Conservation (phyloP, 2,888 invertebrate genomes). For the Nymphalis polychloros region DNA sequence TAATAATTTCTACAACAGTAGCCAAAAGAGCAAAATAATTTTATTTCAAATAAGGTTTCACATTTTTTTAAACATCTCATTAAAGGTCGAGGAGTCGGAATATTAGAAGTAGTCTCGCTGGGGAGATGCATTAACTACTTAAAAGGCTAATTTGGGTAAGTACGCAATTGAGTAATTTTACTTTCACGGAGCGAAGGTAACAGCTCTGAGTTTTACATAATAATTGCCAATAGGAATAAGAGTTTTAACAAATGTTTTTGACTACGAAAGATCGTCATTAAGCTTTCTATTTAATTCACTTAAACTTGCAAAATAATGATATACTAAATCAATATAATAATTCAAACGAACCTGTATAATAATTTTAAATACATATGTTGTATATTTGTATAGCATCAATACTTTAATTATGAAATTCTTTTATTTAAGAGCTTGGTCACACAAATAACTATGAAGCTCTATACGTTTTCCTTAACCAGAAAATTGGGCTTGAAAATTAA, state of each 20-base stretch:
- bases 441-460: too few species aligned
- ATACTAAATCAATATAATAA: neutral
- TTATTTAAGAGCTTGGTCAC: too few species aligned
- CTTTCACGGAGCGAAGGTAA: constrained; percentile 15
- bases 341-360: neutral
- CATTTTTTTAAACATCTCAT: constrained; percentile 30
- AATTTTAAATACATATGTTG: too few species aligned
- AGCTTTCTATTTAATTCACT: neutral
- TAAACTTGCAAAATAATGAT: neutral
- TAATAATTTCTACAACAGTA: constrained; percentile 36
- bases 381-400: too few species aligned
- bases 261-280: neutral
- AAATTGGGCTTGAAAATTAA: too few species aligned
- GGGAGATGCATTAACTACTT: constrained; percentile 26
- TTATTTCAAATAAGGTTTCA: constrained; percentile 30
- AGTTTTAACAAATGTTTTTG: neutral
- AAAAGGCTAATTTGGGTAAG: constrained; percentile 26
- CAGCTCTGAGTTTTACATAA: constrained; percentile 4
- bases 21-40: constrained; percentile 34
- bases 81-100: constrained; percentile 29
- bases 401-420: too few species aligned
- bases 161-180: constrained; percentile 16
- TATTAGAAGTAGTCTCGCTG: constrained; percentile 24
- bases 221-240: constrained; percentile 17
- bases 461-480: too few species aligned